phyloP scores from a whole-genome alignment of 2,113 vertebrate species.

The Crocuta crocuta region DNA sequence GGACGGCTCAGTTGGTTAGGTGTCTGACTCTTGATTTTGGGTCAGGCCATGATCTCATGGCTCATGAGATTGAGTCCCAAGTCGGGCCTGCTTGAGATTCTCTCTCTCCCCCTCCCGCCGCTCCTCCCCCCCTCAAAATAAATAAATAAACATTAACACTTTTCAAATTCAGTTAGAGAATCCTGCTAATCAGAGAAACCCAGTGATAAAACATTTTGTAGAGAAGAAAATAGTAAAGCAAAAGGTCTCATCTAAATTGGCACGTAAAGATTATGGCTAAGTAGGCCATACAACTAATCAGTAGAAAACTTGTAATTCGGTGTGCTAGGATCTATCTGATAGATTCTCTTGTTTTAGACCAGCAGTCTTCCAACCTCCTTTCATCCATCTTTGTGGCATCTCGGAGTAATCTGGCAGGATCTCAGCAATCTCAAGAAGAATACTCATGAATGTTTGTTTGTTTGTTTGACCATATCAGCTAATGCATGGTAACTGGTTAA shows the following conservation, averaged over 20 bases:
- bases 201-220: not conserved
- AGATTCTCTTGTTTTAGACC: conserved; percentile 38
- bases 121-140: too few species aligned
- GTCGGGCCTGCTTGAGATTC: too few species aligned
- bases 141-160: too few species aligned
- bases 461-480: not conserved
- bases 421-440: not conserved
- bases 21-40: too few species aligned
- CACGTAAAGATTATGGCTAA: not conserved
- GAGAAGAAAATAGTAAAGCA: not conserved
- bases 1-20: too few species aligned
- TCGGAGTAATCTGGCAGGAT: not conserved
- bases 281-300: not conserved
- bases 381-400: not conserved
- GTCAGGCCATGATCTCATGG: too few species aligned
- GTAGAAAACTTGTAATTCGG: not conserved
- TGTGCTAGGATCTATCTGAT: not conserved
- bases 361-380: not conserved
- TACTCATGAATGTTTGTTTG: not conserved
- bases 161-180: not conserved
- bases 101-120: too few species aligned
- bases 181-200: not conserved
- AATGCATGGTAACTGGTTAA: not conserved
- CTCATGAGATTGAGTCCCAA: too few species aligned
- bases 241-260: not conserved